These are phyloP conservation scores for Mus pahari DNA, from an alignment of 2,113 vertebrate genomes.

Conservation along the genomic window DNA sequence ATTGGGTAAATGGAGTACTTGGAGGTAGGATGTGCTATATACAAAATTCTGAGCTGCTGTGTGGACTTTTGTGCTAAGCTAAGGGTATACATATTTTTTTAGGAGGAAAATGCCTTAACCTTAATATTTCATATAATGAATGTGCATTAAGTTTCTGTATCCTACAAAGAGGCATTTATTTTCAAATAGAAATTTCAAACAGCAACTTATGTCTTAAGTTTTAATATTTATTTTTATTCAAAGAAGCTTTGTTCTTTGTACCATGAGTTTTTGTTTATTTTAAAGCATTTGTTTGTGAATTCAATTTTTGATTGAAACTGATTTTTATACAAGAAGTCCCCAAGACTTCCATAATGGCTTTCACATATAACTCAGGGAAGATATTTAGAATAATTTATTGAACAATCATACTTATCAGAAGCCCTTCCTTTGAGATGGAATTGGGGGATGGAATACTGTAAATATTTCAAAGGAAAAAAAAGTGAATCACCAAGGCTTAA, in stretches of 20 bases:
- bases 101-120: background rate
- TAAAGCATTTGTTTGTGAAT: slow-evolving; percentile 69
- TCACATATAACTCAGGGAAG: slow-evolving; percentile 35
- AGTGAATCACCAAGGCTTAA: slow-evolving; percentile 43
- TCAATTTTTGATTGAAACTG: slow-evolving; percentile 64
- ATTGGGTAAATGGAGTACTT: background rate
- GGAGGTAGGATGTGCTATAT: background rate
- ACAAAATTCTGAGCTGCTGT: background rate
- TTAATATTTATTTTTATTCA: slow-evolving; percentile 66
- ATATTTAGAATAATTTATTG: slow-evolving; percentile 78
- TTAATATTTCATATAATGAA: slow-evolving; percentile 35
- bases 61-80: background rate
- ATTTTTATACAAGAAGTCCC: slow-evolving; percentile 68
- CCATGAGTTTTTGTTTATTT: slow-evolving; percentile 66
- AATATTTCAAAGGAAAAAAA: background rate
- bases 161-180: background rate
- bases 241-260: slow-evolving; percentile 63
- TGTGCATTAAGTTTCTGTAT: slow-evolving; percentile 20
- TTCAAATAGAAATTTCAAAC: slow-evolving; percentile 47
- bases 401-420: slow-evolving; percentile 65
- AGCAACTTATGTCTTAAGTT: slow-evolving; percentile 11
- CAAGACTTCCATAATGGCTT: slow-evolving; percentile 59
- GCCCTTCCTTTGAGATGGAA: slow-evolving; percentile 27
- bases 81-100: background rate
- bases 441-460: background rate